Evolutionary conservation across 2,113 vertebrate species (phyloP).

Genomic region (Cavia porcellus): DNA sequence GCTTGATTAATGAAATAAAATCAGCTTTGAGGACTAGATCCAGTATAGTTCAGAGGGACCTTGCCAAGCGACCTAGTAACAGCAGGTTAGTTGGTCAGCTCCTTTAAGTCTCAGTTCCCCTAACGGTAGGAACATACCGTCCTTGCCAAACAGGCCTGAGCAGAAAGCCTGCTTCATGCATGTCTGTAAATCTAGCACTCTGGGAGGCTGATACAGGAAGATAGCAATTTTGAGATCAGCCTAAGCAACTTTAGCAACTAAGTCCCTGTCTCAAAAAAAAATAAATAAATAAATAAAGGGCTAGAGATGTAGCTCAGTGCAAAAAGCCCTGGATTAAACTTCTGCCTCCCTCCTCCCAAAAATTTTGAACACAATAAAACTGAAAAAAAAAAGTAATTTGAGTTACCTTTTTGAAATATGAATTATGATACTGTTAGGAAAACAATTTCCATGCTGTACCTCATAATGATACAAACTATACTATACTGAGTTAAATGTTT

Average conservation of each 20-base stretch:
- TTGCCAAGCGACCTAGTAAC: neutral
- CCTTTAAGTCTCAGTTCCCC: neutral
- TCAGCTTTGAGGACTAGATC: neutral
- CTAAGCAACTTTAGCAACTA: neutral
- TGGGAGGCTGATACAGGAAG: neutral
- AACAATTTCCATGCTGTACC: neutral
- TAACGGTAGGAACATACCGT: neutral
- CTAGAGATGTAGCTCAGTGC: neutral
- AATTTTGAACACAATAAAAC: neutral
- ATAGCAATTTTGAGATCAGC: neutral
- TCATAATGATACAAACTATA: constrained; percentile 8
- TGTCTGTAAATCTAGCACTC: neutral
- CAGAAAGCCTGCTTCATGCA: neutral
- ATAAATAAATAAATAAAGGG: too few relatives aligned
- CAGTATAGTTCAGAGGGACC: neutral
- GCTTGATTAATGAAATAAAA: neutral
- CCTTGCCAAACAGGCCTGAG: neutral
- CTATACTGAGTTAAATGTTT: neutral
- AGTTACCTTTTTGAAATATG: neutral
- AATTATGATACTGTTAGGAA: neutral
- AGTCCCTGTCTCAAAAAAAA: neutral
- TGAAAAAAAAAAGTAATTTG: neutral
- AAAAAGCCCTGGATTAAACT: neutral
- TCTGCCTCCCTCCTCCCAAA: neutral
- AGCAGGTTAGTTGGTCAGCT: too few relatives aligned